A percentile compares a stretch with the other conserved stretches of the same genome.
These are phyloP conservation scores for Melanotaenia maccullochi DNA, from an alignment of 2,797 vertebrate genomes.

Conservation along the genomic window DNA sequence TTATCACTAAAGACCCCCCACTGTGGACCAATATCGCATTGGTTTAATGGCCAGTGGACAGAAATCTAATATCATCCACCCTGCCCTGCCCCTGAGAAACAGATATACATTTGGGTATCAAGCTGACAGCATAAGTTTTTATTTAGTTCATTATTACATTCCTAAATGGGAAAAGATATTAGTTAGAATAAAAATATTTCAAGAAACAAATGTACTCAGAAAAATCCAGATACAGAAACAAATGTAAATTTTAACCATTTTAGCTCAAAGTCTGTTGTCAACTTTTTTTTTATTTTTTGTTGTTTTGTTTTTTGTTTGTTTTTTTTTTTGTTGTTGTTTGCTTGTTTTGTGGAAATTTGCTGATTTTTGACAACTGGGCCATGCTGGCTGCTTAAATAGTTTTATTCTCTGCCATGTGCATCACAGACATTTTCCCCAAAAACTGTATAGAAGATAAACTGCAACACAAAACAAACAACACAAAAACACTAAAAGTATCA, in stretches of 20 bases:
- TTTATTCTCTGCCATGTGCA: no score
- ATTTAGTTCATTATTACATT: background rate
- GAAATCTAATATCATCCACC: slow-evolving; percentile 42
- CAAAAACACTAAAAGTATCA: background rate
- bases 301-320: no score
- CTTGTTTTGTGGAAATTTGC: no score
- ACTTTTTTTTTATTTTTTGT: no score
- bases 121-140: background rate
- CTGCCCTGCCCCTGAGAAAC: slow-evolving; percentile 37
- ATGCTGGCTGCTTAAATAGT: no score
- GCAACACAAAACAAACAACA: no score
- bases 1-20: slow-evolving; percentile 67
- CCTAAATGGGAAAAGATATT: background rate
- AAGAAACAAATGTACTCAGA: background rate
- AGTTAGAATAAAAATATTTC: background rate
- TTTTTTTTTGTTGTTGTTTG: no score
- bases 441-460: no score
- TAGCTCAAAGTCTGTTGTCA: background rate
- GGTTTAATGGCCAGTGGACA: slow-evolving; percentile 44
- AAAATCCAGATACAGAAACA: no score
- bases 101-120: background rate
- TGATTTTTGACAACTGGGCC: no score
- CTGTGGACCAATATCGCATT: slow-evolving; percentile 66
- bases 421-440: no score
- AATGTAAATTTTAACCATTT: background rate